Evolutionary conservation across 2,888 invertebrate genomes (phyloP).

Genomic region (Oasisia sp.): DNA sequence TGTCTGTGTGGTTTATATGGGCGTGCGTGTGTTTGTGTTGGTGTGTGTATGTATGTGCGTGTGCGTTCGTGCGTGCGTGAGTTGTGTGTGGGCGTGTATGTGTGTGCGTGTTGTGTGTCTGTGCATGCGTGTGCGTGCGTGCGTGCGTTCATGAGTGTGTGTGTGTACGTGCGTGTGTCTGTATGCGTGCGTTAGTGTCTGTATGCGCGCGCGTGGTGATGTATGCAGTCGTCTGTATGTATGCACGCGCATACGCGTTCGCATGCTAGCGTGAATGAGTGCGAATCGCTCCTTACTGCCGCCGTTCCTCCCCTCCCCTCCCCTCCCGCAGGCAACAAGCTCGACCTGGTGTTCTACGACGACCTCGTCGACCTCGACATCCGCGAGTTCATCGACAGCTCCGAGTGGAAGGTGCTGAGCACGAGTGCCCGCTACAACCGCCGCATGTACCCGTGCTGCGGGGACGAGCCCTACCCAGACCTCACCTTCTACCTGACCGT

Average conservation of each 20-base stretch:
- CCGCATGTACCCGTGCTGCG: slow-evolving; percentile 42
- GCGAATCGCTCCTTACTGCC: slow-evolving; percentile 34
- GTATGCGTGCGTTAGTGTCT: not conserved
- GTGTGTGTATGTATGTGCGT: no score
- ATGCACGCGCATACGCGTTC: no score
- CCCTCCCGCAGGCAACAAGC: slow-evolving; percentile 38
- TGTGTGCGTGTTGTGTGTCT: not conserved
- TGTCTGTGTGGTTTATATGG: no score
- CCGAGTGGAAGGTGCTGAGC: slow-evolving; percentile 39
- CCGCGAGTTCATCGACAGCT: slow-evolving; percentile 39
- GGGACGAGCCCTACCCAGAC: slow-evolving; percentile 42
- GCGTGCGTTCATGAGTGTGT: not conserved
- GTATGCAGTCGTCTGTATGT: slow-evolving; percentile 33
- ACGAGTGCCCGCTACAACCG: slow-evolving; percentile 19
- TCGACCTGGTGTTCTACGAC: slow-evolving; percentile 53
- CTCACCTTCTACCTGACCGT: slow-evolving; percentile 40
- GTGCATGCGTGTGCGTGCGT: not conserved
- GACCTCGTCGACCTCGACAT: slow-evolving; percentile 29
- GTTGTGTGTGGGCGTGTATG: no score
- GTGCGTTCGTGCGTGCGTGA: not conserved
- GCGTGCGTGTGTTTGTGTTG: no score
- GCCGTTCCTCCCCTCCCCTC: not conserved
- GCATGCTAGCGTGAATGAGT: no score
- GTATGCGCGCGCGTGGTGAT: slow-evolving; percentile 13
- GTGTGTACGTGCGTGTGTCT: not conserved